Conservation (phyloP, 2,888 invertebrate genomes). For the Marasmarcha lunaedactyla region DNA sequence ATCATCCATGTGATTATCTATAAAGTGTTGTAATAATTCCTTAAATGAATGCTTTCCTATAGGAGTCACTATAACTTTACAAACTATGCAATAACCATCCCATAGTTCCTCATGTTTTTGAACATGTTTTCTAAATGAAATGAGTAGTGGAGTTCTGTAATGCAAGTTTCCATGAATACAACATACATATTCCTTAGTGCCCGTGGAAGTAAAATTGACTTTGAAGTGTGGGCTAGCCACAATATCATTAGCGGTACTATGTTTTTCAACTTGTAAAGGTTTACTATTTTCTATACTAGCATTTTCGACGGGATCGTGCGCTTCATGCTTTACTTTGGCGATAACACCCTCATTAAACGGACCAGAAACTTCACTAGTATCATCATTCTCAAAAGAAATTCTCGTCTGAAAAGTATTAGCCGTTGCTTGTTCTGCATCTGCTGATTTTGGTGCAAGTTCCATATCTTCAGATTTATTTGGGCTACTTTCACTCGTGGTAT, state of each 20-base stretch:
- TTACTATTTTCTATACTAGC: background rate
- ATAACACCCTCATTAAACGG: slow-evolving; percentile 8
- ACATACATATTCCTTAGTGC: slow-evolving; percentile 48
- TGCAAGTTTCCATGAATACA: slow-evolving; percentile 47
- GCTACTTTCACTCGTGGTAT: slow-evolving; percentile 22
- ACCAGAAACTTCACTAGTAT: slow-evolving; percentile 20
- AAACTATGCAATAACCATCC: slow-evolving; percentile 68
- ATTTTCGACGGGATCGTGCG: slow-evolving; percentile 10
- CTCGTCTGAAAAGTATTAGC: slow-evolving; percentile 30
- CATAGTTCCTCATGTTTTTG: slow-evolving; percentile 57
- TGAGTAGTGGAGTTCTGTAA: slow-evolving; percentile 46
- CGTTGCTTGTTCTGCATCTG: slow-evolving; percentile 3
- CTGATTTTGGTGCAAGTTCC: background rate
- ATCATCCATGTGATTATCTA: slow-evolving; percentile 51
- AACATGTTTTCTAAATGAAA: slow-evolving; percentile 56
- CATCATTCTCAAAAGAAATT: slow-evolving; percentile 44
- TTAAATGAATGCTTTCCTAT: slow-evolving; percentile 41
- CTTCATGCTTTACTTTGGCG: slow-evolving; percentile 5
- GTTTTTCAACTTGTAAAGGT: background rate
- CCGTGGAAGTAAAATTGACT: slow-evolving; percentile 28
- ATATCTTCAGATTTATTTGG: slow-evolving; percentile 11
- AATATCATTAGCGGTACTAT: slow-evolving; percentile 19
- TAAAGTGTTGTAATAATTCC: slow-evolving; percentile 50
- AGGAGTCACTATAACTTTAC: slow-evolving; percentile 52
- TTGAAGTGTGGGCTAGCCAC: slow-evolving; percentile 44